These are phyloP conservation scores for Phylloscopus trochiloides DNA, from an alignment of 2,113 vertebrate species.

Conservation along the genomic window DNA sequence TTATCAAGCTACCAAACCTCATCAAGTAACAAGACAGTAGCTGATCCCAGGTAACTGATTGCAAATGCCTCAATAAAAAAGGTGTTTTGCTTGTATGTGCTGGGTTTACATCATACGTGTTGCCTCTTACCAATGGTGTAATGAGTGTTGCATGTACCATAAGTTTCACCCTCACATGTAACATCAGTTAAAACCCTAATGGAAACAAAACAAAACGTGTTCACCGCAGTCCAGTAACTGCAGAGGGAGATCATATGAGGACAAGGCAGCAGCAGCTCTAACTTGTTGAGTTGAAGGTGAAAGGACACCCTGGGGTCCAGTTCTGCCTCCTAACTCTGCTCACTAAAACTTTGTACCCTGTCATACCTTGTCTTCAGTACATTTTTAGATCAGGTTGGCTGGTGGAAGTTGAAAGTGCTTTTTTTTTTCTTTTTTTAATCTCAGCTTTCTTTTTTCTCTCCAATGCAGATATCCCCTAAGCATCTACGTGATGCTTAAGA, in stretches of 20 bases:
- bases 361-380: neutral
- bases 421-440: neutral
- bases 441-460: neutral
- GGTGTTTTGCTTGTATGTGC: neutral
- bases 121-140: neutral
- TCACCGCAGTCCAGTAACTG: neutral
- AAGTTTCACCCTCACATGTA: neutral
- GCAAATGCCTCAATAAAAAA: neutral
- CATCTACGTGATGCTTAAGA: neutral
- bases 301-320: neutral
- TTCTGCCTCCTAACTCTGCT: constrained; percentile 8
- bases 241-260: neutral
- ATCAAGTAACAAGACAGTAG: neutral
- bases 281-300: neutral
- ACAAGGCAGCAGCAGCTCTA: neutral
- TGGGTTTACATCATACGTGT: neutral
- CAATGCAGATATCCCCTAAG: neutral
- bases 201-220: neutral
- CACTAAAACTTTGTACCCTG: neutral
- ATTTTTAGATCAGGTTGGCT: neutral
- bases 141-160: neutral
- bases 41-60: neutral
- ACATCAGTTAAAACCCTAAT: neutral
- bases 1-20: neutral
- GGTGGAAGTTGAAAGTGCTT: neutral